These are phyloP conservation scores for Agrochola circellaris DNA, from an alignment of 2,888 invertebrate species.

Conservation along the genomic window DNA sequence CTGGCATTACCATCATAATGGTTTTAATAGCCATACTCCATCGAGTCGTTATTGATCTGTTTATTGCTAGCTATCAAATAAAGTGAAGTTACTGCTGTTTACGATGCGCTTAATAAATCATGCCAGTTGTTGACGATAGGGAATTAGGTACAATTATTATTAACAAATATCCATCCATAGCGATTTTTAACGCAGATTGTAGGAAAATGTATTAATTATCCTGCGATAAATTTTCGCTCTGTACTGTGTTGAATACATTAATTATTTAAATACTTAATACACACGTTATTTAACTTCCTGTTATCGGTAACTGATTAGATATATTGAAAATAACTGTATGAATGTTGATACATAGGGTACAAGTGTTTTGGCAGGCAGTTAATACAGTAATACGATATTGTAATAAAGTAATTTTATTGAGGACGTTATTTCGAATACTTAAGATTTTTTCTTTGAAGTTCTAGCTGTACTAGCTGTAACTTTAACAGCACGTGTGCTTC, in stretches of 20 bases:
- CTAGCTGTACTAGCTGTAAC: constrained; percentile 46
- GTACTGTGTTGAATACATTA: constrained; percentile 9
- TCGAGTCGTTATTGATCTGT: constrained; percentile 69
- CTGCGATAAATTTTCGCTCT: background rate
- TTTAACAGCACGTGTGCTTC: constrained; percentile 71
- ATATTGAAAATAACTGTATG: constrained; percentile 18
- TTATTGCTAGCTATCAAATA: constrained; percentile 65
- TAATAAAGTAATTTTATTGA: background rate
- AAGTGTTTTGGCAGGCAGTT: background rate
- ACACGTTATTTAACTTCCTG: constrained; percentile 15
- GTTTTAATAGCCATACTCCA: constrained; percentile 56
- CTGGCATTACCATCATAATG: constrained; percentile 37
- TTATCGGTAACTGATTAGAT: constrained; percentile 21
- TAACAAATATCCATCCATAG: background rate
- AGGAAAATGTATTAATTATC: constrained; percentile 11
- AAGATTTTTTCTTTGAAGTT: constrained; percentile 46
- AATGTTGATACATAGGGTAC: background rate
- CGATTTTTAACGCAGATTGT: background rate
- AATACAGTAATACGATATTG: background rate
- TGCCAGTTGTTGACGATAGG: constrained; percentile 10
- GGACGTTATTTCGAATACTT: background rate
- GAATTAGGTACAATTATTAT: background rate
- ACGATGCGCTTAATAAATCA: constrained; percentile 45
- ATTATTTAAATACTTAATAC: constrained; percentile 7
- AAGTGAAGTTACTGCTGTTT: constrained; percentile 47